These are phyloP conservation scores for Epirrita christyi DNA, from an alignment of 2,888 invertebrate species.

Conservation along the genomic window DNA sequence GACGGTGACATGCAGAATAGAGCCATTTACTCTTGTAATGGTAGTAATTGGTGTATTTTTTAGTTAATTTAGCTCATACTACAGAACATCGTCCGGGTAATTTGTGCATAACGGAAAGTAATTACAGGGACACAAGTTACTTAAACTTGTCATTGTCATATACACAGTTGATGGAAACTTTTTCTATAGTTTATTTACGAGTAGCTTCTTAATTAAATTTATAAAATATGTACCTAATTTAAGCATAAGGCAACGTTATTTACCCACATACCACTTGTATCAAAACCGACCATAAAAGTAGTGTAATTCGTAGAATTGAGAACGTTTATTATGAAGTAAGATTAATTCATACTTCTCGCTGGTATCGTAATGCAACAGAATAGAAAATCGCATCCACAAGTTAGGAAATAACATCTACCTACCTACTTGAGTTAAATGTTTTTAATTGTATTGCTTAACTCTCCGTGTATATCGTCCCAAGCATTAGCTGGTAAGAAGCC, in stretches of 20 bases:
- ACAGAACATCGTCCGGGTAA: not conserved
- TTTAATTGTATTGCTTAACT: not conserved
- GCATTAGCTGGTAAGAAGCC: slow-evolving; percentile 1
- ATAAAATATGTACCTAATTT: no score
- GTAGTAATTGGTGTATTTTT: slow-evolving; percentile 23
- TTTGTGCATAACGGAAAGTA: slow-evolving; percentile 9
- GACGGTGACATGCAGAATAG: slow-evolving; percentile 22
- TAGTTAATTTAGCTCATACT: slow-evolving; percentile 17
- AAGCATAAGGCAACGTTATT: no score
- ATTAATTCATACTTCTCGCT: no score
- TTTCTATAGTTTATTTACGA: slow-evolving; percentile 5
- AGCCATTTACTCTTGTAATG: not conserved
- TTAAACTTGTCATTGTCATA: slow-evolving; percentile 17
- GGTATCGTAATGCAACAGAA: no score
- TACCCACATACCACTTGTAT: no score
- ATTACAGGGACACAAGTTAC: slow-evolving; percentile 16
- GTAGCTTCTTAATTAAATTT: not conserved
- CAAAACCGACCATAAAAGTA: no score
- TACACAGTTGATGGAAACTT: slow-evolving; percentile 8
- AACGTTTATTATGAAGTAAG: no score
- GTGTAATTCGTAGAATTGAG: no score
- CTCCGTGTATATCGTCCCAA: not conserved
- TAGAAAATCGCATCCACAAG: no score
- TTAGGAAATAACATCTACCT: no score
- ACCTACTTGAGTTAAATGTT: not conserved